Evolutionary conservation across 2,113 vertebrate species (phyloP), one percentile per base, ranked within the genome.

Genomic region (Paedocypris sp.): DNA sequence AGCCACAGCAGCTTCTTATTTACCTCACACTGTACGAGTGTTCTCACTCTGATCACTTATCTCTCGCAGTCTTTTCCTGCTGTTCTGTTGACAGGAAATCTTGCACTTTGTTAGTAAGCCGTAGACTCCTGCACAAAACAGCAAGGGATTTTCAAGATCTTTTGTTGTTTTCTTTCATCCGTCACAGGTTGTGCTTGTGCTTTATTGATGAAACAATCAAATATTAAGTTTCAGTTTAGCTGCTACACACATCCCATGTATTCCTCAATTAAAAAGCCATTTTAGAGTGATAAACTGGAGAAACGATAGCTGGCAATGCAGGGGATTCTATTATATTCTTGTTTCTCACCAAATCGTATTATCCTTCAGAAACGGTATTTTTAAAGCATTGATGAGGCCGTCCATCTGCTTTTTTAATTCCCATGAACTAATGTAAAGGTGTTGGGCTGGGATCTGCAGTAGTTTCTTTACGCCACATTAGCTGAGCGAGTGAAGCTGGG

Each of bases 381-480:
- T 50, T 52, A 57, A 28, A 39, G 7, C 16, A 45, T 62, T 29
- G 12, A 16, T 18, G n/a, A 50, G 51, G 49, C 36, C 19, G 8
- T 3, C 42, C 4, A 19, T 13, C 25, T 29, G 33, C n/a, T 39
- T n/a, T 13, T 39, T 49, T 31, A 53, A 59, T 33, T 43, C 48
- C 52, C 23, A 47, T 43, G 11, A 25, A 61, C 51, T 29, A 68
- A 68, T 58, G 26, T 46, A 58, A 47, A 51, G 45, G 18, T 63
- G 25, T 26, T 58, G 22, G 41, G 22, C 22, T 28, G 41, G 43
- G 35, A 38, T 52, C 31, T 63, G 20, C 39, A 39, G 25, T 54
- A 38, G 54, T 52, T 53, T 39, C 39, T 67, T 71, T 67, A 59
- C 52, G 45, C 48, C 22, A 52, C 48, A 29, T 53, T 66, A 56